phyloP scores from a whole-genome alignment of 1,140 invertebrate species.

The Ectropis grisescens region DNA sequence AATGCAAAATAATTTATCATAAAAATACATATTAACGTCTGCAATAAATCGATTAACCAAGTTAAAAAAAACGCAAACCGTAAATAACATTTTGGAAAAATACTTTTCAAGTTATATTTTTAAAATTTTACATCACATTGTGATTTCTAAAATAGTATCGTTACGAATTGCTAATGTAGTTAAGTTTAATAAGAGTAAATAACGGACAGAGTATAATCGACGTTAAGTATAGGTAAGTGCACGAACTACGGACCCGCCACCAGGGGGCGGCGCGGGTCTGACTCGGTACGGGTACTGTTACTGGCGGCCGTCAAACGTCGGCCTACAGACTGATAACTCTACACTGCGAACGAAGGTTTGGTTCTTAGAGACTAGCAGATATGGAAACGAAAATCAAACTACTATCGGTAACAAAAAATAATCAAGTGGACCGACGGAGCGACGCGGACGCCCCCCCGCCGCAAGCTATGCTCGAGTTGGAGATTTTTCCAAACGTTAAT shows the following conservation, averaged over 20 bases:
- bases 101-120: constrained; percentile 63
- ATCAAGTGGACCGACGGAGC: constrained; percentile 37
- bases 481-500: constrained; percentile 47
- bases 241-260: no score
- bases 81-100: constrained; percentile 61
- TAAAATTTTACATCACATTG: constrained; percentile 66
- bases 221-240: no score
- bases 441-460: constrained; percentile 19
- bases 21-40: constrained; percentile 37
- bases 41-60: constrained; percentile 40
- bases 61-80: constrained; percentile 52
- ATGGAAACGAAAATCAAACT: constrained; percentile 44
- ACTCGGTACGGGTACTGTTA: no score
- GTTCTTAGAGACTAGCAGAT: constrained; percentile 59
- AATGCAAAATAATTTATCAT: constrained; percentile 51
- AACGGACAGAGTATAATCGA: no score
- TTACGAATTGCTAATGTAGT: constrained; percentile 25
- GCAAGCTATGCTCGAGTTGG: constrained; percentile 59
- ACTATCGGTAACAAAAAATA: constrained; percentile 53
- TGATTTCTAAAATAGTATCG: constrained; percentile 45
- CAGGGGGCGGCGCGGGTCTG: no score
- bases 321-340: no score
- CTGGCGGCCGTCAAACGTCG: no score
- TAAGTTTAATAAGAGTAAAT: no score
- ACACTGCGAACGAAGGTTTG: constrained; percentile 50